Base-by-base conservation (phyloP, 2,797 vertebrate species). In the Onychomys torridus region DNA sequence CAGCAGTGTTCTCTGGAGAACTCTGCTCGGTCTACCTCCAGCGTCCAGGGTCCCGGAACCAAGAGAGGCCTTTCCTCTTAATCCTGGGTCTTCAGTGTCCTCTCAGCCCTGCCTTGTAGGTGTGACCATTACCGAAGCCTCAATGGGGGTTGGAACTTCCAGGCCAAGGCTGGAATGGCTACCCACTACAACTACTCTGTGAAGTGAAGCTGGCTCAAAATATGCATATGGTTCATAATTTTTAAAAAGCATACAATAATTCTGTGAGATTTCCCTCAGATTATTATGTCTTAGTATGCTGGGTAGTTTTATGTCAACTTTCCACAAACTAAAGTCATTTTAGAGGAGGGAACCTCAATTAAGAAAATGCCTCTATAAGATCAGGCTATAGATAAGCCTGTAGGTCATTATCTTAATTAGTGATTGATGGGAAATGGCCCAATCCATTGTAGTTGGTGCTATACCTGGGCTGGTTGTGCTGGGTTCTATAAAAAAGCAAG, bases 231-330 rank as follows among this genome's bases (percentile, higher is more conserved):
- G 34, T 52, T 77, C 32, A 52, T 57, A 88, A 49, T 32, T 93
- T 91, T 69, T 49, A 49, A 52, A 82, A 84, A 27, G 73, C 63
- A 93, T 86, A 1, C 0, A 79, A 0, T 37, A 73, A 61, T 34
- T 73, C 49, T 1, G 14, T 91, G 63, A 85, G 25, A 77, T 61
- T 96, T 89, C 94, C 90, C 13, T 46, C 23, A 16, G 88, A 95
- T 63, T 23, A 57, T 65, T 17, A 57, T 82, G 1, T 67, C 59
- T 43, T 21, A n/a, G 7, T 55, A 43, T n/a, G 19, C 10, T 79
- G 21, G 10, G 12, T 79, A n/a, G 5, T 57, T 79, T 79, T 57
- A 61, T 61, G 8, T 61, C 23, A 61, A 61, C 5, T 55, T 79
- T 5, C 23, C 5, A n/a, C 19, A 55, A 79, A n/a, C 19, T 79